Evolutionary conservation across 1,140 invertebrate species (phyloP).

Genomic region (Bombus fervidus): DNA sequence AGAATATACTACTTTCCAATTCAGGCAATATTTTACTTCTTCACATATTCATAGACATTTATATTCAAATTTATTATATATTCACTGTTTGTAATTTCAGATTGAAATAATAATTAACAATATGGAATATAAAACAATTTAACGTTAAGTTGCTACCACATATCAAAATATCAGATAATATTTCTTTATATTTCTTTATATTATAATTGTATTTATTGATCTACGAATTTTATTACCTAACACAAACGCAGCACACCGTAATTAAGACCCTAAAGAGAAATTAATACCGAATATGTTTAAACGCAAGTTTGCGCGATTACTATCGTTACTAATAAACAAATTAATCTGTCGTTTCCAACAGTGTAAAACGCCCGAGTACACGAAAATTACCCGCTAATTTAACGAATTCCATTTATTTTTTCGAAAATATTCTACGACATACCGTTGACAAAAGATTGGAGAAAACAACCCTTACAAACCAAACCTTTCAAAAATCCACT

Average conservation of each 20-base stretch:
- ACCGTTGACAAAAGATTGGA: background rate
- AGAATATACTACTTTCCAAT: background rate
- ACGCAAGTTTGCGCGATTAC: background rate
- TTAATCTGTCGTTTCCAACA: background rate
- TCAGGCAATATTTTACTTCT: background rate
- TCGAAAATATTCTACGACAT: background rate
- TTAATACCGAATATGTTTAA: background rate
- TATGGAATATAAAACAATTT: too few relatives aligned
- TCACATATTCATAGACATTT: background rate
- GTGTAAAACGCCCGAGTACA: background rate
- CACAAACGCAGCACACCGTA: background rate
- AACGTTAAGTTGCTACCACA: background rate
- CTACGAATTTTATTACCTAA: background rate
- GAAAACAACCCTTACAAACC: background rate
- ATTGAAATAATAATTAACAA: background rate
- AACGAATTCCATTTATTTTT: background rate
- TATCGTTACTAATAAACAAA: background rate
- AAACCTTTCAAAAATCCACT: background rate
- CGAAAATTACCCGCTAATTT: too few relatives aligned
- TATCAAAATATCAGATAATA: background rate
- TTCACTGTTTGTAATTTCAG: background rate
- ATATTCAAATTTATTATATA: background rate
- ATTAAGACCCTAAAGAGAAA: background rate
- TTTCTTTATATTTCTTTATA: background rate
- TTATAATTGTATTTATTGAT: background rate